phyloP scores from a whole-genome alignment of 2,888 invertebrate species.

The Caenorhabditis doughertyi region DNA sequence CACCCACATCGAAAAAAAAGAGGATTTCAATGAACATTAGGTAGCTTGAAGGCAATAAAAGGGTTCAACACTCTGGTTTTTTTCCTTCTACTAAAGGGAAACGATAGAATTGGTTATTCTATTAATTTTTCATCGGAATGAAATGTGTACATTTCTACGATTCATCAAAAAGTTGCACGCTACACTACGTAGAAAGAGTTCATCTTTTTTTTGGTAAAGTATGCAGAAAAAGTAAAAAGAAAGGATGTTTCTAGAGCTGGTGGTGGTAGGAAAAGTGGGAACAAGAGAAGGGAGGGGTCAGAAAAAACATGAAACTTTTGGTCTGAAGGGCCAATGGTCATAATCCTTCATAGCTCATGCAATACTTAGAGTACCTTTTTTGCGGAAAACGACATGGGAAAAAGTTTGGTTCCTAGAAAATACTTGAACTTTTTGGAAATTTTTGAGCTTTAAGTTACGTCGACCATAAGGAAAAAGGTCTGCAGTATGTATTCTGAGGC shows the following conservation, averaged over 20 bases:
- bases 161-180: constrained; percentile 45
- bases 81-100: constrained; percentile 2
- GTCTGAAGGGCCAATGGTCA: constrained; percentile 9
- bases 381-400: constrained; percentile 2
- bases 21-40: constrained; percentile 45
- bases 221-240: constrained; percentile 7
- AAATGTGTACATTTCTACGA: constrained; percentile 40
- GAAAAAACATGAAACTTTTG: neutral
- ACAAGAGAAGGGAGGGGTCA: neutral
- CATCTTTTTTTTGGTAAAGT: constrained; percentile 19
- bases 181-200: constrained; percentile 30
- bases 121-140: constrained; percentile 49
- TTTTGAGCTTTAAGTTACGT: no score
- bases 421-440: constrained; percentile 9
- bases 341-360: constrained; percentile 54
- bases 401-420: constrained; percentile 6
- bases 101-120: constrained; percentile 45
- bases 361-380: constrained; percentile 43
- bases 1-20: neutral
- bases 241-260: constrained; percentile 10
- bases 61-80: neutral
- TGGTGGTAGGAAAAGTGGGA: no score
- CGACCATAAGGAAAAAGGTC: no score
- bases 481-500: no score
- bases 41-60: constrained; percentile 26